Evolutionary conservation across 2,888 invertebrate species (phyloP), one percentile per base, ranked within the genome.

Genomic region (Microchrysa polita): DNA sequence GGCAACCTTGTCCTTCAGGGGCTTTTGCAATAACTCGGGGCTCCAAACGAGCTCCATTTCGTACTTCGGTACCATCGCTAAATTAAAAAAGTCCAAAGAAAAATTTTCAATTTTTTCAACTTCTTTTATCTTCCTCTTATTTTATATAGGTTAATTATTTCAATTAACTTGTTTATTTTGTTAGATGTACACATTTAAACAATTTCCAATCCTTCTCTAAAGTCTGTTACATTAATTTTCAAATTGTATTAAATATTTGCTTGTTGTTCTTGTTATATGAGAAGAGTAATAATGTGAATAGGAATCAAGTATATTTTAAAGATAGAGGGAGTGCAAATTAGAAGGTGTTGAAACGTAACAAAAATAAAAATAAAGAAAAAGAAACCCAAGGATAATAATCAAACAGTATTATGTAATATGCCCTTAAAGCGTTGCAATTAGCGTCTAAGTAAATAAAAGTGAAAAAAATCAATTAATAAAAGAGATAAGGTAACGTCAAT

Each of bases 1-100:
- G 95, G 82, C 95, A 95, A 76, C 94, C 95, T 85, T 93, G 89
- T 71, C 94, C 94, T 79, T 92, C 92, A 53, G 93, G 93, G 67
- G 94, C 94, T 86, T 91, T 92, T 40, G 93, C 92, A 82, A 93
- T 92, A 76, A 88, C 87, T 79, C 91, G 90, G 48, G 93, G 86
- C 83, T 91, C 91, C 85, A 90, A 79, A 80, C 91, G 88, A 60
- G 91, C 91, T 78, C 89, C 89, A 79, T 89, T 89, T 79, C 87
- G 86, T 77, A 86, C 84, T 75, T 81, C 81, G 84, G 69, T 76
- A 9, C 76, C 78, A 34, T 34, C 27, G 10, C 77, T 77, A 57
- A 18, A 44, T 42, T 57, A 18, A 27, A 55, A 55, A 69, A n/a
- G n/a, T 34, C 7, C 2, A 34, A 7, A 34, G n/a, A 44, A 44